These are phyloP conservation scores for Phoxinus dragarum DNA, from an alignment of 2,797 vertebrate genomes.

Conservation along the genomic window DNA sequence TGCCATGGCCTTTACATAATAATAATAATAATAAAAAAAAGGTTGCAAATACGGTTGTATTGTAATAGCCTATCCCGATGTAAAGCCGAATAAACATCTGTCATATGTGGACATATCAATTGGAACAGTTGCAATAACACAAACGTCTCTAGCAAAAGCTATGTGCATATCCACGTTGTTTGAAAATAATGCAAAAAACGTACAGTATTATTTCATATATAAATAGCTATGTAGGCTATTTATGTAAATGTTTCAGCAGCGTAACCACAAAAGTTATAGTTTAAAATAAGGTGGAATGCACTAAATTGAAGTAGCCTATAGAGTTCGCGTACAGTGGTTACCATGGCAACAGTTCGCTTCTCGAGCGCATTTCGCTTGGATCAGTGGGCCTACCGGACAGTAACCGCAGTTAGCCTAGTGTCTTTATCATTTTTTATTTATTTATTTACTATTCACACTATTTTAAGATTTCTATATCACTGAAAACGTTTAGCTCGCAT, in stretches of 20 bases:
- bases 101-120: neutral
- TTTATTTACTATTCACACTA: neutral
- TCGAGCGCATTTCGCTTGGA: neutral
- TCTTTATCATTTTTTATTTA: neutral
- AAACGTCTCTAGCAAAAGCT: neutral
- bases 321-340: neutral
- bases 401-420: neutral
- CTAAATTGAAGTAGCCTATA: neutral
- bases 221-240: neutral
- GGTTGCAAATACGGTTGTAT: neutral
- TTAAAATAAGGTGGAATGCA: neutral
- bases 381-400: neutral
- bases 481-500: neutral
- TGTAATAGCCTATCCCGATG: neutral
- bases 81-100: neutral
- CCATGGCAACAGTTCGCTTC: conserved; percentile 3
- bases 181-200: neutral
- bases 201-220: neutral
- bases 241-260: neutral
- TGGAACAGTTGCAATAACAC: neutral
- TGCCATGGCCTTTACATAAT: neutral
- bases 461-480: no score
- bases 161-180: neutral
- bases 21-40: neutral
- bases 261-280: neutral